Conservation (phyloP, 2,113 vertebrate species). For the Carassius carassius region DNA sequence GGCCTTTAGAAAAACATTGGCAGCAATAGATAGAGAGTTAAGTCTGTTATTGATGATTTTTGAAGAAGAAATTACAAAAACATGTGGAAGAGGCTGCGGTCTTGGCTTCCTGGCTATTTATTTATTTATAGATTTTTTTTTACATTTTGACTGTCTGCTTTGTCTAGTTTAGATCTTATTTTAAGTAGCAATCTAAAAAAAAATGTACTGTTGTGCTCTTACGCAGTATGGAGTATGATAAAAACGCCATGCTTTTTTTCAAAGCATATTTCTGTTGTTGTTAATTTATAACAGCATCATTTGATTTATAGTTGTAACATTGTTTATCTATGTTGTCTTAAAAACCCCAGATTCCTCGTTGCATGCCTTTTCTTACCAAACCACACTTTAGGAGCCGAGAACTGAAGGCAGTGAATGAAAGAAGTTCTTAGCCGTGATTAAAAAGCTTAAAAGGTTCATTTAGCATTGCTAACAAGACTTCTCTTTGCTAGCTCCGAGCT, state of each 20-base stretch:
- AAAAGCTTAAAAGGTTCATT: conserved; percentile 45
- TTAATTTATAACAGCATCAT: background rate
- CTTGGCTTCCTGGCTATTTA: background rate
- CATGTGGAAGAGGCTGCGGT: background rate
- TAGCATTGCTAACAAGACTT: conserved; percentile 49
- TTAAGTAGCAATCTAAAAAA: too few relatives aligned
- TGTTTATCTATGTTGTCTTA: background rate
- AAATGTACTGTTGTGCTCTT: too few relatives aligned
- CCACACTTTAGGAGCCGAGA: background rate
- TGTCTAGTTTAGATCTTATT: too few relatives aligned
- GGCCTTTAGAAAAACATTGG: conserved; percentile 39
- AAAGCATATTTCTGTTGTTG: background rate
- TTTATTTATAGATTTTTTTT: too few relatives aligned
- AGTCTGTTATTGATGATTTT: conserved; percentile 32
- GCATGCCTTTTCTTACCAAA: conserved; percentile 1
- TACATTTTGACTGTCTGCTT: too few relatives aligned
- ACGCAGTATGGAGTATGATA: too few relatives aligned
- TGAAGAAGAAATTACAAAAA: background rate
- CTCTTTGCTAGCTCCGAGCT: conserved; percentile 37
- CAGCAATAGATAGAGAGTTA: conserved; percentile 23
- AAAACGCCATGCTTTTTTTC: background rate
- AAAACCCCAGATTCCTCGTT: background rate
- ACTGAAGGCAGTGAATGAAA: conserved; percentile 32
- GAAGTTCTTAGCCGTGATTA: conserved; percentile 35
- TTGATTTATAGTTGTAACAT: background rate